Base-by-base conservation (phyloP, 2,113 vertebrate species). In the Monarcha castaneiventris region DNA sequence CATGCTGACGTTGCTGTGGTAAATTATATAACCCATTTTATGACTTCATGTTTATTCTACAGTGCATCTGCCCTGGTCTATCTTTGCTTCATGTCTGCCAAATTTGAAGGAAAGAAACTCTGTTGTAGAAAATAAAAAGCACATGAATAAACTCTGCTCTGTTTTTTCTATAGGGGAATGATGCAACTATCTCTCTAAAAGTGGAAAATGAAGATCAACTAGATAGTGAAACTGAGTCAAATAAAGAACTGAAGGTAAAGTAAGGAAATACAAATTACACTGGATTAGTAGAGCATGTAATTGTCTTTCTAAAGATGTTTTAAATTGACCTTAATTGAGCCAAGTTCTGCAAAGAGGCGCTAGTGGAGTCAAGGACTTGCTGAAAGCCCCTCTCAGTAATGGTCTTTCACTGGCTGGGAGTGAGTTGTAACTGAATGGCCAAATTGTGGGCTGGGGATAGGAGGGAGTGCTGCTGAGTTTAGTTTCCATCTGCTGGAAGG, bases 151-250 rank as follows among this genome's bases (percentile, higher is more conserved):
- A 77, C 12, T 76, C 2, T 0, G 25, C 39, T 91, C 15, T 58
- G 7, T 88, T 92, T 77, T 80, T 85, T 54, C 49, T 95, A 35
- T 83, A 98, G 98, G 89, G 91, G 74, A 73, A 86, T 93, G 71
- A 97, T 87, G 94, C 75, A 97, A 89, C 96, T 96, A 88, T 95
- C 95, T 97, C 93, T 96, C 78, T 75, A 75, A 91, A 96, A 79
- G 67, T 85, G 62, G 80, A 96, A 84, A 93, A 89, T 91, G 93
- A 96, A 91, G 90, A 94, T 93, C 94, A 97, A 84, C 39, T 79
- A 37, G 87, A 77, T 72, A 97, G 95, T 84, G 95, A 88, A 97
- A 97, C 59, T 86, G 89, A 83, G 87, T 73, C 91, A 93, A 33
- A 92, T 86, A 93, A 96, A 88, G 76, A 93, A 61, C 71, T 66